Evolutionary conservation across 2,113 vertebrate genomes (phyloP), one percentile per base, ranked within the genome.

Genomic region (Zosterops hypoxanthus): DNA sequence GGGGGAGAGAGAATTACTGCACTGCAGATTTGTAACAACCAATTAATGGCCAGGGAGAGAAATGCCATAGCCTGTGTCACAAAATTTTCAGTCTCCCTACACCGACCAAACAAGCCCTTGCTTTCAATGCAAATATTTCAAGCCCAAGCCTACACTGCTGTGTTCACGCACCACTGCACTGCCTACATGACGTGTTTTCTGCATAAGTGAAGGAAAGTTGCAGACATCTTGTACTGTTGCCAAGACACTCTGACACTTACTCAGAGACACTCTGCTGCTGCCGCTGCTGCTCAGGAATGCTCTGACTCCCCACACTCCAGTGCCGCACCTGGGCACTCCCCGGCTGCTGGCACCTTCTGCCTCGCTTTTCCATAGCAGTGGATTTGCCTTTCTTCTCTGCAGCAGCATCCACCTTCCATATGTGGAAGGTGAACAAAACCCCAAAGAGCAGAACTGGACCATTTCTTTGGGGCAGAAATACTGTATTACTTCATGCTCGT

Each of bases 21-120:
- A 97, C 96, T 97, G 95, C 96, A 97, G 96, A 98, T 97, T 97
- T 97, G 91, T 83, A 98, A 85, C 81, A 97, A 97, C 97, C 96
- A 98, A 98, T 97, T 98, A 97, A 97, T 97, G 97, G 91, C 89
- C 94, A 94, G 92, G 77, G 85, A 95, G 61, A 94, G 80, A 94
- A 96, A 97, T 96, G 93, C 86, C 91, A 94, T 47, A 96, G 93
- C 86, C 92, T 86, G 71, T 95, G 84, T 73, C 95, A 97, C 59
- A 88, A 81, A 75, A 83, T 82, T 83, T 86, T 80, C 95, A 78
- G n/a, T 57, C 80, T 97, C 84, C 82, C 86, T 68, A 94, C 68
- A 84, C 36, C 80, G 3, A 83, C 78, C 76, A 64, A 86, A 91
- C 63, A 88, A 96, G 84, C 42, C 68, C 86, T 90, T 95, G 69